These are phyloP conservation scores for Bombus fervidus DNA, from an alignment of 1,140 invertebrate genomes.

Conservation along the genomic window DNA sequence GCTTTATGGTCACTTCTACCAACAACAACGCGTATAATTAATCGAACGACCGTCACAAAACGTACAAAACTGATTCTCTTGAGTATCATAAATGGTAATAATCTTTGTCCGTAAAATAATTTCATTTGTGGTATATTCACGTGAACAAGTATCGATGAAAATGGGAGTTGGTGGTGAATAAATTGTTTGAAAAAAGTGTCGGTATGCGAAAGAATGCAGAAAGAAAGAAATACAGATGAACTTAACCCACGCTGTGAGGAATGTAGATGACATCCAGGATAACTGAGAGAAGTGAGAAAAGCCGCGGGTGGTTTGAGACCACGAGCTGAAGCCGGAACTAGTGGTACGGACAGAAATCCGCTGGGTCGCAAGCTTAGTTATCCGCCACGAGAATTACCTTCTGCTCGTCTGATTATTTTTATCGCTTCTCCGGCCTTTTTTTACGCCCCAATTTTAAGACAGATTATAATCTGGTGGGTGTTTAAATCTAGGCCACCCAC, in stretches of 20 bases:
- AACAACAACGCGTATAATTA: background rate
- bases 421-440: background rate
- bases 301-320: slow-evolving; percentile 28
- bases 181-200: background rate
- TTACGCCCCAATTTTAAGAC: slow-evolving; percentile 1
- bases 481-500: slow-evolving; percentile 9
- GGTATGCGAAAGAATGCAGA: background rate
- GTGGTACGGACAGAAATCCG: slow-evolving; percentile 14
- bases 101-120: background rate
- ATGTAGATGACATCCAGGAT: slow-evolving; percentile 41
- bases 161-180: background rate
- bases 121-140: no score
- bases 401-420: slow-evolving; percentile 32
- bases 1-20: no score
- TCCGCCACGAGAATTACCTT: slow-evolving; percentile 2
- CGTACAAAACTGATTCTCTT: background rate
- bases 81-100: background rate
- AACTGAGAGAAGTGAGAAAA: slow-evolving; percentile 40
- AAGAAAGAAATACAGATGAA: slow-evolving; percentile 26
- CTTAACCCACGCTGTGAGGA: background rate
- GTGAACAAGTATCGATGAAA: background rate
- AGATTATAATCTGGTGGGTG: slow-evolving; percentile 15
- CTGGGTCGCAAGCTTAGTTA: background rate
- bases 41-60: background rate
- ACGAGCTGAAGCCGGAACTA: background rate